Evolutionary conservation across 2,888 invertebrate species (phyloP).

Genomic region (Timema cristinae): DNA sequence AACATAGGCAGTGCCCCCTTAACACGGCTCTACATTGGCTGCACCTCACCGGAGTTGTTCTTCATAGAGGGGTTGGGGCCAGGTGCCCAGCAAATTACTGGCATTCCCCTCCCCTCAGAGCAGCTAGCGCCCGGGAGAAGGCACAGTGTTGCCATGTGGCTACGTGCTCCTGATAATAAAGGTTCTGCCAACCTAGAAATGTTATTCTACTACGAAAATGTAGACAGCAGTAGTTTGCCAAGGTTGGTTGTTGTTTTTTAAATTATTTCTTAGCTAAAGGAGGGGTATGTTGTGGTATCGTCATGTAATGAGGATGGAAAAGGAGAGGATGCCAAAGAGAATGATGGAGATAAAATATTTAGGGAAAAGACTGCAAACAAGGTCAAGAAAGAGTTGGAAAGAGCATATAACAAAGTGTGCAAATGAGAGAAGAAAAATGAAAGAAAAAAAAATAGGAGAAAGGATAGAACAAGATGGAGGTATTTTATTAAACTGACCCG

Average conservation of each 20-base stretch:
- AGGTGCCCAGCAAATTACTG: conserved; percentile 1
- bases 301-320: too few species aligned
- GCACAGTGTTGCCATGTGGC: conserved; percentile 57
- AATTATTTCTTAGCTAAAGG: too few species aligned
- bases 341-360: too few species aligned
- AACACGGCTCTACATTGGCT: conserved; percentile 59
- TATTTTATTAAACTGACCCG: too few species aligned
- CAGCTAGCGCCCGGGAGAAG: conserved; percentile 52
- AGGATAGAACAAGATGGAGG: too few species aligned
- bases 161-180: conserved; percentile 63
- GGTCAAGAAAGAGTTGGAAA: too few species aligned
- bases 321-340: too few species aligned
- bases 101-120: conserved; percentile 22
- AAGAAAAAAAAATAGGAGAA: too few species aligned
- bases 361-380: too few species aligned
- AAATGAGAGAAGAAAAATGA: too few species aligned
- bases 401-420: too few species aligned
- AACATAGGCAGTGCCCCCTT: conserved; percentile 66
- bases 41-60: conserved; percentile 65
- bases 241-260: conserved; percentile 37
- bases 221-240: conserved; percentile 38
- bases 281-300: too few species aligned
- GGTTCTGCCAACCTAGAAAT: conserved; percentile 62
- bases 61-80: conserved; percentile 44
- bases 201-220: conserved; percentile 68